Percentiles rank a stretch among this genome's conserved stretches.
These are phyloP conservation scores for Leptobrachium ailaonicum DNA, from an alignment of 2,113 vertebrate species.

Conservation along the genomic window DNA sequence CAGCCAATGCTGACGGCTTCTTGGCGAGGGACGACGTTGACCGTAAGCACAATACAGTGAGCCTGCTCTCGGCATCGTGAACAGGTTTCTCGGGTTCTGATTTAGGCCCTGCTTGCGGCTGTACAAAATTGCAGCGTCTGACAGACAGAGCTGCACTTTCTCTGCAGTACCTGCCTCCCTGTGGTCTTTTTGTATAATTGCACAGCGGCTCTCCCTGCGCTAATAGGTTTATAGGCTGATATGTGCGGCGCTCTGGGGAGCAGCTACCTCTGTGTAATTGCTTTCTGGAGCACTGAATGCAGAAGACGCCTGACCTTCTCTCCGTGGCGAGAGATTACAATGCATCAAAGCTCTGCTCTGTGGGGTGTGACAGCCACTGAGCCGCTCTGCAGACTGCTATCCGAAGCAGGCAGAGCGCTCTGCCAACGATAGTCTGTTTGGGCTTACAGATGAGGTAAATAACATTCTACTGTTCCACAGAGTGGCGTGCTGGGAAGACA, in stretches of 20 bases:
- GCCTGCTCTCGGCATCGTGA: background rate
- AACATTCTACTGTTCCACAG: no score
- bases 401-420: background rate
- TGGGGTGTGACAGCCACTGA: constrained; percentile 4
- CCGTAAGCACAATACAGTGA: background rate
- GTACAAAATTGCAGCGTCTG: background rate
- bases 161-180: constrained; percentile 29
- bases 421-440: background rate
- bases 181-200: constrained; percentile 23
- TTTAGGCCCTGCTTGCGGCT: background rate
- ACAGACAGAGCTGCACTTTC: background rate
- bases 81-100: background rate
- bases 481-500: no score
- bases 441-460: no score
- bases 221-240: constrained; percentile 33
- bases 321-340: constrained; percentile 23
- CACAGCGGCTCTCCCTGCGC: background rate
- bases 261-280: constrained; percentile 30
- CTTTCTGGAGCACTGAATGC: constrained; percentile 27
- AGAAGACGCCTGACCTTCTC: constrained; percentile 28
- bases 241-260: constrained; percentile 21
- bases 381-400: background rate
- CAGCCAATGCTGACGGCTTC: background rate
- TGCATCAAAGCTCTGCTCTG: constrained; percentile 16
- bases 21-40: background rate